These are phyloP conservation scores for Ciconia nigra DNA, from an alignment of 2,797 vertebrate species.

Conservation along the genomic window DNA sequence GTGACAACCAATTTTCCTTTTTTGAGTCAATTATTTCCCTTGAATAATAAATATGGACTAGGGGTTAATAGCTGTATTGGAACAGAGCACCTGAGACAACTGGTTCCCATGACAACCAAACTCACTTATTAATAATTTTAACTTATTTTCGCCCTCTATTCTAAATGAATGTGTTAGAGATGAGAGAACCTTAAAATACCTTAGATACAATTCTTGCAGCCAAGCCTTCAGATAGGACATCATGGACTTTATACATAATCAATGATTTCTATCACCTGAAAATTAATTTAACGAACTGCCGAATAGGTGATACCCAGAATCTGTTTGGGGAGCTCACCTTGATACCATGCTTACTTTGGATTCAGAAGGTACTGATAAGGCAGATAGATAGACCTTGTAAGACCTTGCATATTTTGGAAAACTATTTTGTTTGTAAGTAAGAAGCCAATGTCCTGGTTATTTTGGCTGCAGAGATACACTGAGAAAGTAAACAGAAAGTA, in stretches of 20 bases:
- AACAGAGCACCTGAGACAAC: slow-evolving; percentile 60
- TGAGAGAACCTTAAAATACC: slow-evolving; percentile 42
- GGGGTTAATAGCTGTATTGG: slow-evolving; percentile 65
- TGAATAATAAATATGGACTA: slow-evolving; percentile 72
- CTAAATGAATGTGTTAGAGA: slow-evolving; percentile 25
- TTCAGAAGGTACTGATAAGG: not conserved
- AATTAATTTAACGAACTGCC: not conserved
- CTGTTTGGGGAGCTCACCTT: not conserved
- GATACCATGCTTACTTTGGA: not conserved
- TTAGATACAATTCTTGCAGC: not conserved
- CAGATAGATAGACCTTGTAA: not conserved
- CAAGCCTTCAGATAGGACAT: not conserved
- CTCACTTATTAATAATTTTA: slow-evolving; percentile 65
- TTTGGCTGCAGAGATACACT: not conserved
- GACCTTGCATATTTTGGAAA: not conserved
- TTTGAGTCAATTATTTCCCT: slow-evolving; percentile 62
- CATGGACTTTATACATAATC: not conserved
- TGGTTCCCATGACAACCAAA: slow-evolving; percentile 71
- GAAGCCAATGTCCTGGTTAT: not conserved
- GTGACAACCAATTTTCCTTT: slow-evolving; percentile 67
- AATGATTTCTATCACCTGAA: not conserved
- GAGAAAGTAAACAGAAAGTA: not conserved
- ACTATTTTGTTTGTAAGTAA: not conserved
- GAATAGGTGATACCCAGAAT: not conserved
- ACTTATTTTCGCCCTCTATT: slow-evolving; percentile 44